Base-by-base conservation (phyloP, 2,113 vertebrate species). In the Pithys albifrons region DNA sequence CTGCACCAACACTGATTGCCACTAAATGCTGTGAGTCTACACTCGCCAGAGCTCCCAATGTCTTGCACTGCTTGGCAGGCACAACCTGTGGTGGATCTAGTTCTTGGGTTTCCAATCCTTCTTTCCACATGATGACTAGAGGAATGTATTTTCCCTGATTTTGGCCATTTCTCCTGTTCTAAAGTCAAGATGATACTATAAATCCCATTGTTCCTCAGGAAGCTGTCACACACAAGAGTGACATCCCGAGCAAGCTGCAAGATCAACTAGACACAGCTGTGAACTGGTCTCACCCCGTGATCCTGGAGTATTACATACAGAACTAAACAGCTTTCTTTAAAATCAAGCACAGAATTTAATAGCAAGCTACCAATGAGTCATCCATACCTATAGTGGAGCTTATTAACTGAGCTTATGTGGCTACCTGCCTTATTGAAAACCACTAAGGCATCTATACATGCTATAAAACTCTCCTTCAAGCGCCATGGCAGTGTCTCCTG, bases 301-400 rank as follows among this genome's bases (percentile, higher is more conserved):
- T 20, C 46, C 61, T 35, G 29, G 19, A 20, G 48, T 4, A 11
- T 12, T 61, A 14, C 4, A 20, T 14, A 25, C 54, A 89, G 55
- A 72, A 88, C 70, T 74, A 49, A 86, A 45, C 24, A 94, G 80
- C 51, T 76, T 57, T 37, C 75, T 65, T 61, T 61, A 72, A 69
- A 65, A 65, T 12, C 59, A n/a, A 15, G 17, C 72, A 14, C 71
- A 88, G 83, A 66, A 65, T 19, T 46, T 25, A 31, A 10, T 55
- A 80, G 70, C 45, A 41, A 91, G 72, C 45, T 45, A 13, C 45
- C 49, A 48, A 3, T 49, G 87, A 91, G 22, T 51, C 84, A 73
- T 5, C 31, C 37, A 3, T 23, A 62, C n/a, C 64, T 35, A 8
- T 1, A 61, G 69, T 1, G 11, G 39, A 76, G 58, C 66, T 73